Base-by-base conservation (phyloP, 2,888 invertebrate species). In the Hemithea aestivaria region DNA sequence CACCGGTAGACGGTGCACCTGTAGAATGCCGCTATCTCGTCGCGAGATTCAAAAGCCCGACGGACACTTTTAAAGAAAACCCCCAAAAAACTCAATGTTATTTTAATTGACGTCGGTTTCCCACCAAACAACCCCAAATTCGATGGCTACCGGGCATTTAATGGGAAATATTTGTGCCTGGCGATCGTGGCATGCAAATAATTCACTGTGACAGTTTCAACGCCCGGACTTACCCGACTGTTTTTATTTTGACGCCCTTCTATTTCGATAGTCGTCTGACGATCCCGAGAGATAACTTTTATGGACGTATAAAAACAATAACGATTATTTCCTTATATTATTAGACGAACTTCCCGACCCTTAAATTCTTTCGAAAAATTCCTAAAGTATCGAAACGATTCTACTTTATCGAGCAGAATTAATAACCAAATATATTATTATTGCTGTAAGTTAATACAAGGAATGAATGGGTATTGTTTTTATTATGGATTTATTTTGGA, bases 41-140 rank as follows among this genome's bases (percentile, higher is more conserved):
- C 66, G 58, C 67, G 66, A 83, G 87, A 87, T 85, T 82, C 81
- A 84, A 83, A 83, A 80, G 76, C 64, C 55, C 62, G 63, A 62
- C 63, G 57, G 59, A 71, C 73, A 73, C 73, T 76, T 76, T 75
- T 73, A 70, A 63, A 56, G 60, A 56, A 58, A 66, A 63, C 43
- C 27, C 52, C 55, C 51, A 61, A 66, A 74, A 71, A 63, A 71
- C 67, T 70, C 64, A 48, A 67, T 69, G 76, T 68, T 78, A 84
- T 84, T 84, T 85, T 85, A 85, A 87, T 84, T 84, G 82, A 83
- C 76, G 73, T 56, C 66, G 71, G 68, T 56, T 51, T 62, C 66
- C 62, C 64, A 72, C 74, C 69, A 73, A 75, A 66, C 66, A 66
- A 62, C 68, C 67, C 71, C 73, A 63, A 81, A 80, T 80, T 70